Evolutionary conservation across 2,888 invertebrate species (phyloP), one percentile per base, ranked within the genome.

Genomic region (Epinotia nisella): DNA sequence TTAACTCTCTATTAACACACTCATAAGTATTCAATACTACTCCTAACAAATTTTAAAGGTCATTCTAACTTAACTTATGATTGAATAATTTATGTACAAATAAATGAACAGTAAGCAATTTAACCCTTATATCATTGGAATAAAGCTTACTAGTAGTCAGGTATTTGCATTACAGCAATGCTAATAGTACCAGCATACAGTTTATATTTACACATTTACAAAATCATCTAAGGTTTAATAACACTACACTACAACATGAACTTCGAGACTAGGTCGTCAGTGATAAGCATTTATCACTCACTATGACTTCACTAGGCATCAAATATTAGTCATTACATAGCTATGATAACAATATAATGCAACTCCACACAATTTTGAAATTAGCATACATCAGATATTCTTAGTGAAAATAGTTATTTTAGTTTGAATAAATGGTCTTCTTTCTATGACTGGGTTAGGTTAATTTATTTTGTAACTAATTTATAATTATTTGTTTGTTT

Each of bases 211-310:
- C 60, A 71, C 59, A 61, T 71, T 60, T 55, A 45, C 55, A 71
- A 58, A 41, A 66, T 66, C 53, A 66, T 71, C 71, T 66, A 29
- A 7, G 29, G 49, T 55, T 21, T 49, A 45, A n/a, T 39, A 64
- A 59, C 61, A 72, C 19, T 68, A 59, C 61, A 72, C 19, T 68
- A 59, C 21, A 45, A 49, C 49, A 29, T 62, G 51, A 65, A 75
- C 60, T 62, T 19, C 24, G 29, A 17, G 68, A 70, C 64, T 69
- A 55, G 72, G 72, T 72, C 74, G 72, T 72, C 74, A 75, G 55
- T 56, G 69, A 72, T 72, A 72, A 67, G 13, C 7, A 67, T 45
- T 67, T 49, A 61, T 55, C 45, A n/a, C 53, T 19, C 11, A 58
- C 13, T n/a, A 66, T 66, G 41, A 71, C 15, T 65, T 61, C 71